These are phyloP conservation scores for Opisthocomus hoazin DNA, from an alignment of 2,113 vertebrate genomes.

Conservation along the genomic window DNA sequence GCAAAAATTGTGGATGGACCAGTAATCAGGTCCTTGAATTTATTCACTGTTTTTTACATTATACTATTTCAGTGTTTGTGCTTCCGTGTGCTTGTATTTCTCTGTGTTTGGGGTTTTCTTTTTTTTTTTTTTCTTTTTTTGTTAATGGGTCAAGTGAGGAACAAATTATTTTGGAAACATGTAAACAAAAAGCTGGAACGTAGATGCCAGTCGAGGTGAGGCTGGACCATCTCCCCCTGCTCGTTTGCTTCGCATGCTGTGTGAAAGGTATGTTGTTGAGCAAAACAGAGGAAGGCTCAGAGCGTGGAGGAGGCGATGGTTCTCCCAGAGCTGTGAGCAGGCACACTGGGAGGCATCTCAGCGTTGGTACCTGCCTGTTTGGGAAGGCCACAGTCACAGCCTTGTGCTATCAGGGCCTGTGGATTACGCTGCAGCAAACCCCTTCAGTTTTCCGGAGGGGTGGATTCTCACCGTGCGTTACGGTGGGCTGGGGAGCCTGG, in stretches of 20 bases:
- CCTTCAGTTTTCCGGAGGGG: not conserved
- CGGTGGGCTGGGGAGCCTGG: rapidly evolving
- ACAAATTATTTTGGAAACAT: not conserved
- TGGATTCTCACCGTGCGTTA: rapidly evolving
- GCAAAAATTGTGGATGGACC: not conserved
- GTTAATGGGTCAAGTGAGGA: not conserved
- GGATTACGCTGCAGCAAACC: not conserved
- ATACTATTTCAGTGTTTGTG: not conserved
- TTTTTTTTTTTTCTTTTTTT: not conserved
- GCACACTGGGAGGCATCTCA: not conserved
- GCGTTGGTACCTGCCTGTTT: not conserved
- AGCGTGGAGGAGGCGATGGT: not conserved
- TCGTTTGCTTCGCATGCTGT: rapidly evolving
- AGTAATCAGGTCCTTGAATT: not conserved
- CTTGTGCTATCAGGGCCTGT: not conserved
- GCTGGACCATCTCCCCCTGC: not conserved
- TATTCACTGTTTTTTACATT: not conserved
- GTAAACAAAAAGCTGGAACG: not conserved
- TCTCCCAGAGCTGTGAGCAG: not conserved
- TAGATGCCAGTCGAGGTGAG: not conserved
- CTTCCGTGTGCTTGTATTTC: not conserved
- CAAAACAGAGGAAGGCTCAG: not conserved
- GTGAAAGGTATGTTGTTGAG: not conserved
- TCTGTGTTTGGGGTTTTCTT: not conserved
- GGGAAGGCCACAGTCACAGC: not conserved